Conservation (phyloP, 2,888 invertebrate genomes). For the Caenorhabditis wallacei region DNA sequence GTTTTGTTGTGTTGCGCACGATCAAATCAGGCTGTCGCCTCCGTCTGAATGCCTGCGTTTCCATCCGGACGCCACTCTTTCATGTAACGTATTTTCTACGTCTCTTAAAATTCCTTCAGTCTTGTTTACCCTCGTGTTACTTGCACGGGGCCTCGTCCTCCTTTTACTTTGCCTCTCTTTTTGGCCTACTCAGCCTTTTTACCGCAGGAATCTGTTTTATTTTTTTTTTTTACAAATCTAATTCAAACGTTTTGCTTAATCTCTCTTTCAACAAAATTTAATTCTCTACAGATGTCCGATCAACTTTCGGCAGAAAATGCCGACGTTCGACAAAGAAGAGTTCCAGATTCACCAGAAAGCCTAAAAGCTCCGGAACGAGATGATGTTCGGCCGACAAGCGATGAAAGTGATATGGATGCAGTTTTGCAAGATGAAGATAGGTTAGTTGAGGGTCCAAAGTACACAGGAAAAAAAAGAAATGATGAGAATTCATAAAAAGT, state of each 20-base stretch:
- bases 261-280: constrained; percentile 1
- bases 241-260: not conserved
- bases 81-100: constrained; percentile 8
- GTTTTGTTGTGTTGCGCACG: constrained; percentile 27
- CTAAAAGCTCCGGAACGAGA: constrained; percentile 45
- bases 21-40: constrained; percentile 46
- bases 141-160: constrained; percentile 27
- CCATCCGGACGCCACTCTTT: constrained; percentile 21
- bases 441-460: constrained; percentile 48
- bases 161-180: constrained; percentile 8
- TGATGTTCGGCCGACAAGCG: constrained; percentile 72
- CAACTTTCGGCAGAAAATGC: constrained; percentile 44
- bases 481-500: not conserved
- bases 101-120: constrained; percentile 34
- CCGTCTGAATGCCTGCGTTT: constrained; percentile 33
- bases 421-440: constrained; percentile 75
- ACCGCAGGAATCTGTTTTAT: not conserved
- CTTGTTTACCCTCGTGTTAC: constrained; percentile 58
- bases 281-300: constrained; percentile 42
- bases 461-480: not conserved
- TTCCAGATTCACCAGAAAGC: constrained; percentile 33
- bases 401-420: constrained; percentile 77
- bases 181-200: constrained; percentile 4
- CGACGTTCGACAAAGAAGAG: constrained; percentile 64
- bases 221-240: too few species aligned